A percentile compares a stretch with the other conserved stretches of the same genome.
phyloP scores from a whole-genome alignment of 2,113 vertebrate genomes.

The Equus quagga region DNA sequence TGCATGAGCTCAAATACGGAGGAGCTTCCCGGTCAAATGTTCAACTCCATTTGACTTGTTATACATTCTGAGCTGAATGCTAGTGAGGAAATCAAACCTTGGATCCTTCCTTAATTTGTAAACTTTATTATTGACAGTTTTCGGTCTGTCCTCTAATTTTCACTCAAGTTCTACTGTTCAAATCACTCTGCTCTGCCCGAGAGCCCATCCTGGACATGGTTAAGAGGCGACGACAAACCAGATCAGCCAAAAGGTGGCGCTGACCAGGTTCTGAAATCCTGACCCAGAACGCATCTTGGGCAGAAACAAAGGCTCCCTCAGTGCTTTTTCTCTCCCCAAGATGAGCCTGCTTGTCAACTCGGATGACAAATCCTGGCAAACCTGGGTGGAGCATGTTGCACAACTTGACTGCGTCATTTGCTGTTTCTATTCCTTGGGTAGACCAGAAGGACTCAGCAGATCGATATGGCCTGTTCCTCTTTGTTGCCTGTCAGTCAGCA shows the following conservation, averaged over 20 bases:
- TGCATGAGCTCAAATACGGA: accelerated
- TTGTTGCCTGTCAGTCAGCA: neutral
- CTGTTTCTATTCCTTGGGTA: neutral
- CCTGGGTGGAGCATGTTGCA: neutral
- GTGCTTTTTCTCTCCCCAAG: accelerated
- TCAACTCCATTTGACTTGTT: neutral
- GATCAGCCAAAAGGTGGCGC: accelerated
- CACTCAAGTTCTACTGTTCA: neutral
- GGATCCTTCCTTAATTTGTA: neutral
- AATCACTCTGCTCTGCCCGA: neutral
- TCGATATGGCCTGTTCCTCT: neutral
- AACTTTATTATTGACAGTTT: neutral
- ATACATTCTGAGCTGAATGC: neutral
- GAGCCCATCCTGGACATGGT: too few relatives aligned
- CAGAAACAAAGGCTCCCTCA: neutral
- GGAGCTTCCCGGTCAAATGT: too few relatives aligned
- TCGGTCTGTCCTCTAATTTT: neutral
- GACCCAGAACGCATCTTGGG: neutral
- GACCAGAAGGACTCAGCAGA: neutral
- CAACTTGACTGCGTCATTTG: neutral
- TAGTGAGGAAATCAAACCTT: neutral
- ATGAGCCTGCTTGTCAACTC: neutral
- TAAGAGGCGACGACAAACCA: too few relatives aligned
- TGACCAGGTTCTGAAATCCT: neutral
- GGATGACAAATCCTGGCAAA: neutral